Evolutionary conservation across 2,888 invertebrate species (phyloP).

Genomic region (Subacronicta megacephala): DNA sequence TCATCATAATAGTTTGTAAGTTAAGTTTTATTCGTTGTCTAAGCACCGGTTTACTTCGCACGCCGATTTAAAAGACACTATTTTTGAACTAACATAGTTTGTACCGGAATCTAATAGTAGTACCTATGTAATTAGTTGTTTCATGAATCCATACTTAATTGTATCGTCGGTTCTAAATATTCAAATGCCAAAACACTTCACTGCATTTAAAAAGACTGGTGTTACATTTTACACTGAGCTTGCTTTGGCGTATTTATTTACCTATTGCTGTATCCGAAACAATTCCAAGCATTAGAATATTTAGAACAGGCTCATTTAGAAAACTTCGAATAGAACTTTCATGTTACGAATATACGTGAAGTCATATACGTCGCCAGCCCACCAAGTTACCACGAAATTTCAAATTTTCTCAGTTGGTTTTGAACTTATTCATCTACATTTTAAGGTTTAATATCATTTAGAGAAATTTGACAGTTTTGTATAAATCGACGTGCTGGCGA

Average conservation of each 20-base stretch:
- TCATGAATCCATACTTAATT: slow-evolving; percentile 25
- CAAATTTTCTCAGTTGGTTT: too few relatives aligned
- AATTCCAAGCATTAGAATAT: slow-evolving; percentile 5
- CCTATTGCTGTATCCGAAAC: not conserved
- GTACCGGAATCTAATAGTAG: slow-evolving; percentile 33
- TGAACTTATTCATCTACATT: too few relatives aligned
- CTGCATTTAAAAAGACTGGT: too few relatives aligned
- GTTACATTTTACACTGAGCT: too few relatives aligned
- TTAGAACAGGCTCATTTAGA: slow-evolving; percentile 13
- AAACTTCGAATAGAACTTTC: slow-evolving; percentile 14
- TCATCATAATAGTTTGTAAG: slow-evolving; percentile 41
- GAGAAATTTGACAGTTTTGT: too few relatives aligned
- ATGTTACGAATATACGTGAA: slow-evolving; percentile 22
- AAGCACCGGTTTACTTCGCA: slow-evolving; percentile 75
- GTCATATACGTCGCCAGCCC: too few relatives aligned
- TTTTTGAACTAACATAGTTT: slow-evolving; percentile 61
- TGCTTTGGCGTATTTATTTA: too few relatives aligned
- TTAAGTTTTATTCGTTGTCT: slow-evolving; percentile 49
- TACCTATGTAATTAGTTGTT: slow-evolving; percentile 43
- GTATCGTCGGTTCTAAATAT: slow-evolving; percentile 24
- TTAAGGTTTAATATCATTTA: too few relatives aligned
- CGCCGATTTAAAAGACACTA: slow-evolving; percentile 65
- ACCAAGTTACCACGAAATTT: too few relatives aligned
- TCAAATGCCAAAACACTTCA: not conserved
- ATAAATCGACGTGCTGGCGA: too few relatives aligned